Conservation (phyloP, 2,113 vertebrate genomes). For the Tragelaphus buxtoni region DNA sequence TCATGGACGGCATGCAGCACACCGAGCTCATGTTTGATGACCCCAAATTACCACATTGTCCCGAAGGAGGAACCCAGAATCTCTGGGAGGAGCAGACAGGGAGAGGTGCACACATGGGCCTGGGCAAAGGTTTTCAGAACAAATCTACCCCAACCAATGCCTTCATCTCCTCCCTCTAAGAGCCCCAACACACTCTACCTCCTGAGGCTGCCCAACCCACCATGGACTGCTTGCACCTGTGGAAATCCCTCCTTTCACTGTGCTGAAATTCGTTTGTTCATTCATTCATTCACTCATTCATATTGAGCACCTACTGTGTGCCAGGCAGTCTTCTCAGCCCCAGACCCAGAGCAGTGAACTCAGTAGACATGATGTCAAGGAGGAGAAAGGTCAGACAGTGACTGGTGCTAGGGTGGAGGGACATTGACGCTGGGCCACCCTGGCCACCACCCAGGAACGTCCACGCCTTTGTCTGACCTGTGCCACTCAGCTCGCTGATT, state of each 20-base stretch:
- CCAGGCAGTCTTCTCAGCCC: not conserved
- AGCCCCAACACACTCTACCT: too few species aligned
- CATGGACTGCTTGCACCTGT: not conserved
- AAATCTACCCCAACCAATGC: not conserved
- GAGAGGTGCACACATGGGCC: fast-evolving
- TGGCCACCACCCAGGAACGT: not conserved
- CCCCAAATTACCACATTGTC: not conserved
- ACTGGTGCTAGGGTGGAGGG: too few species aligned
- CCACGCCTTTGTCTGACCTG: not conserved
- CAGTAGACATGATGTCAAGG: fast-evolving
- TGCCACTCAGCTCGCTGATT: not conserved
- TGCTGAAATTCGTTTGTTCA: not conserved
- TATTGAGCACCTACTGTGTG: not conserved
- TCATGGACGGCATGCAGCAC: not conserved
- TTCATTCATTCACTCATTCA: not conserved
- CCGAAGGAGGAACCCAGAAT: not conserved
- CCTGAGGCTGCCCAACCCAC: too few species aligned
- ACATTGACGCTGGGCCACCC: not conserved
- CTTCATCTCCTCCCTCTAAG: not conserved
- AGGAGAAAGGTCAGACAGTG: not conserved
- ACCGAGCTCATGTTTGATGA: not conserved
- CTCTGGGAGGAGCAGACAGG: not conserved
- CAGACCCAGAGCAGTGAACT: not conserved
- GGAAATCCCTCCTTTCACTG: not conserved
- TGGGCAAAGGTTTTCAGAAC: not conserved